These are phyloP conservation scores for Colistium nudipinnis DNA, from an alignment of 2,113 vertebrate genomes.

Conservation along the genomic window DNA sequence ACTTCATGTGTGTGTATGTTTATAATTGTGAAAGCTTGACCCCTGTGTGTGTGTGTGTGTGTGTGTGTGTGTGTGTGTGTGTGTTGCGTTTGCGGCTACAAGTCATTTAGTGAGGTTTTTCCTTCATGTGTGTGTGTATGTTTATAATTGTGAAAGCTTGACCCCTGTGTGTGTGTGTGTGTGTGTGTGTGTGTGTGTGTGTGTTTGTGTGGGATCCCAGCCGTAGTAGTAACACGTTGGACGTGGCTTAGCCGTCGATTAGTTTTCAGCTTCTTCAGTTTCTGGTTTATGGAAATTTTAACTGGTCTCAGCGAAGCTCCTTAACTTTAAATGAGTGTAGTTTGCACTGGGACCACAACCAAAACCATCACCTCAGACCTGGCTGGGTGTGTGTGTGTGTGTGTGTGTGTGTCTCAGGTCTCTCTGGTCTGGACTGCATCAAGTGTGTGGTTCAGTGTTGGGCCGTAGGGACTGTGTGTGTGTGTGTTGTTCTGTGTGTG, in stretches of 20 bases:
- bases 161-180: slow-evolving; percentile 15
- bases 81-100: slow-evolving; percentile 36
- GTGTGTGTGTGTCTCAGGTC: slow-evolving; percentile 35
- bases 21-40: no score
- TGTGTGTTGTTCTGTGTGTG: slow-evolving; percentile 27
- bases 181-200: slow-evolving; percentile 36
- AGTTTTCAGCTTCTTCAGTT: slow-evolving; percentile 17
- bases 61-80: slow-evolving; percentile 19
- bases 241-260: slow-evolving; percentile 9
- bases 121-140: slow-evolving; percentile 23
- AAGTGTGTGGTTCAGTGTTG: slow-evolving; percentile 61
- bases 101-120: slow-evolving; percentile 51
- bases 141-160: slow-evolving; percentile 20
- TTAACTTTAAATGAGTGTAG: slow-evolving; percentile 71
- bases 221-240: neutral
- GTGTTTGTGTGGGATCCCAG: slow-evolving; percentile 37
- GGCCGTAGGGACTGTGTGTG: slow-evolving; percentile 19
- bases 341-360: slow-evolving; percentile 69
- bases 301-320: slow-evolving; percentile 47
- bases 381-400: slow-evolving; percentile 25
- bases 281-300: slow-evolving; percentile 35
- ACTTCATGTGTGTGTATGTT: slow-evolving; percentile 22
- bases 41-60: slow-evolving; percentile 12
- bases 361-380: slow-evolving; percentile 74
- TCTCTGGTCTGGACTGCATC: slow-evolving; percentile 71